Base-by-base conservation (phyloP, 2,888 invertebrate genomes). In the Boloria euphrosyne region DNA sequence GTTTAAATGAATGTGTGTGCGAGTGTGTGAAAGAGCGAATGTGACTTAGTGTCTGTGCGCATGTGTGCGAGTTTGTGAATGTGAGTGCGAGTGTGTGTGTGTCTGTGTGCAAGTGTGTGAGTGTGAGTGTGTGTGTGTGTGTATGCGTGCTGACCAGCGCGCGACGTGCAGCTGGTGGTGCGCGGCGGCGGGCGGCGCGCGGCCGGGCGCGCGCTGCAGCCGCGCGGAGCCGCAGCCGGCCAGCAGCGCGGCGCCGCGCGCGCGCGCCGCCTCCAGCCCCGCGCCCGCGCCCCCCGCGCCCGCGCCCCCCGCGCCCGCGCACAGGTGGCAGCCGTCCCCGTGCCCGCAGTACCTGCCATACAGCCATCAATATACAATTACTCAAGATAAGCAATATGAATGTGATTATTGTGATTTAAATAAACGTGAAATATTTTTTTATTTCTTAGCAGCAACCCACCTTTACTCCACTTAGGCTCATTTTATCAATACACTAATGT, bases 211-310 rank as follows among this genome's bases (percentile, higher is more conserved):
- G 4, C 68, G 82, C 38, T 76, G 76, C 53, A 95, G 86, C 50
- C 93, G 86, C 18, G 93, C 94, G 73, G 96, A 96, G 70, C 94
- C 93, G 84, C 96, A 97, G 55, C 96, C 96, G 81, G 96, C 94
- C 73, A 96, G 90, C 66, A 96, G 76, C 22, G 0, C 95, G 17
- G 47, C 14, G 14, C 51, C n/a, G 31, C 44, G 95, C 6, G 46
- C 2, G 76, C 74, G 93, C 95, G 18, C 83, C 79, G 89, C 78
- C 18, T 90, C 85, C 47, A 95, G 92, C 76, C 91, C 92, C 1
- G 74, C 79, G 58, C 80, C 83, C 17, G n/a, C n/a, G n/a, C n/a
- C n/a, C n/a, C 74, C 72, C 1, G 76, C 74, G 93, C 95, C 83
- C 1, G 44, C n/a, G 79, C 89, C 78, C 16, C 90, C 85, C 46